Evolutionary conservation across 2,888 invertebrate genomes (phyloP).

Genomic region (Dorcus hopei): DNA sequence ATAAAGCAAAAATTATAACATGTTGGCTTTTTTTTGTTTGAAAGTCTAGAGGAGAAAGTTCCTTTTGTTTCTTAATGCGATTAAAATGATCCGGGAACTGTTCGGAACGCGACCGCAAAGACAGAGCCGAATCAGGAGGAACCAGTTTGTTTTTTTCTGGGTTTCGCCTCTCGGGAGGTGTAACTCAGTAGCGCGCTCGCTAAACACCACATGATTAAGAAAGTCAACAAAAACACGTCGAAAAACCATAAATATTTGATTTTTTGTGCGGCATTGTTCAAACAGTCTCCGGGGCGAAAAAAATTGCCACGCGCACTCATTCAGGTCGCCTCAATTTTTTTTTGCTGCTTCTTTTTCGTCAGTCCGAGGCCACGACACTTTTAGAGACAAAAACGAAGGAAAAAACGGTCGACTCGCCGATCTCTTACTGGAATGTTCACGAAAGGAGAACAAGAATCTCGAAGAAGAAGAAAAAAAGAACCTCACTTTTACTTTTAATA

Average conservation of each 20-base stretch:
- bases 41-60: no score
- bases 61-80: no score
- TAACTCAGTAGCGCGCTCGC: neutral
- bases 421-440: neutral
- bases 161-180: neutral
- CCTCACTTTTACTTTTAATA: constrained; percentile 22
- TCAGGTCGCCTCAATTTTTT: constrained; percentile 16
- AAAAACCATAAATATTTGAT: neutral
- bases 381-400: no score
- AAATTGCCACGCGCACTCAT: constrained; percentile 19
- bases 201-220: neutral
- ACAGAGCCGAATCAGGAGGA: no score
- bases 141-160: no score
- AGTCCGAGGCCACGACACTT: neutral
- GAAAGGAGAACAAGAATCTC: constrained; percentile 14
- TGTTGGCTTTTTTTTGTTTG: no score
- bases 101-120: no score
- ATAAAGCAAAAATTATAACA: no score
- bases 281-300: neutral
- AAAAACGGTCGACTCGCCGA: neutral
- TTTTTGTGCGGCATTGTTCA: neutral
- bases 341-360: no score
- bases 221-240: neutral
- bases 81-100: no score
- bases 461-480: constrained; percentile 15